Evolutionary conservation across 2,797 vertebrate genomes (phyloP).

Genomic region (Arrhamphus sclerolepis): DNA sequence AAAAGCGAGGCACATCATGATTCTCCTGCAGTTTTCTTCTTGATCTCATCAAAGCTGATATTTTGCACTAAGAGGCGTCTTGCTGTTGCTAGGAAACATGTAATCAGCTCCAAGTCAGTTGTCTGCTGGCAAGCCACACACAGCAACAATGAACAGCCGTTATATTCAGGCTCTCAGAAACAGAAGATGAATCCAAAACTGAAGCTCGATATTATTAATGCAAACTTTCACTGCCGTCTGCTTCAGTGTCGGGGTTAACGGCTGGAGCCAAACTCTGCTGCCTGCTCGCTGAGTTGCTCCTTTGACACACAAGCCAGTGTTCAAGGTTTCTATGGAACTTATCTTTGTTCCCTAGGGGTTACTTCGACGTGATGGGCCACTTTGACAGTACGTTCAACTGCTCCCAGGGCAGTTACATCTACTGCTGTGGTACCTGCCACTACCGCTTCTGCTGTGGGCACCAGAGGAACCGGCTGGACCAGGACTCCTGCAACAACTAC

Average conservation of each 20-base stretch:
- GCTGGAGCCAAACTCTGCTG: neutral
- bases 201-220: neutral
- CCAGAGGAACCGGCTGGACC: constrained; percentile 86
- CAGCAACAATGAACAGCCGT: constrained; percentile 19
- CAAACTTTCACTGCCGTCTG: neutral
- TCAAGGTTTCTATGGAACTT: neutral
- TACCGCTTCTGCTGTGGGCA: constrained; percentile 95
- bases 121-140: constrained; percentile 42
- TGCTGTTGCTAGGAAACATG: constrained; percentile 65
- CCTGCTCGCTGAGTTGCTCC: no score
- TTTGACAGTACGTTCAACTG: constrained; percentile 92
- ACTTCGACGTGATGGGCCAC: constrained; percentile 93
- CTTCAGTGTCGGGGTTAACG: neutral
- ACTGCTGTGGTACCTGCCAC: constrained; percentile 93
- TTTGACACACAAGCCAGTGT: neutral
- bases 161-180: constrained; percentile 8
- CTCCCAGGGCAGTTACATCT: constrained; percentile 89
- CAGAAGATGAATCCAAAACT: constrained; percentile 1
- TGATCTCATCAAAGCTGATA: constrained; percentile 39
- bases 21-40: constrained; percentile 44
- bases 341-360: constrained; percentile 72
- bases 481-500: constrained; percentile 88
- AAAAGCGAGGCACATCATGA: constrained; percentile 29
- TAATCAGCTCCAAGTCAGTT: constrained; percentile 57
- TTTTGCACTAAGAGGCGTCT: constrained; percentile 67